Evolutionary conservation across 2,797 vertebrate genomes (phyloP).

Genomic region (Cottoperca gobio): DNA sequence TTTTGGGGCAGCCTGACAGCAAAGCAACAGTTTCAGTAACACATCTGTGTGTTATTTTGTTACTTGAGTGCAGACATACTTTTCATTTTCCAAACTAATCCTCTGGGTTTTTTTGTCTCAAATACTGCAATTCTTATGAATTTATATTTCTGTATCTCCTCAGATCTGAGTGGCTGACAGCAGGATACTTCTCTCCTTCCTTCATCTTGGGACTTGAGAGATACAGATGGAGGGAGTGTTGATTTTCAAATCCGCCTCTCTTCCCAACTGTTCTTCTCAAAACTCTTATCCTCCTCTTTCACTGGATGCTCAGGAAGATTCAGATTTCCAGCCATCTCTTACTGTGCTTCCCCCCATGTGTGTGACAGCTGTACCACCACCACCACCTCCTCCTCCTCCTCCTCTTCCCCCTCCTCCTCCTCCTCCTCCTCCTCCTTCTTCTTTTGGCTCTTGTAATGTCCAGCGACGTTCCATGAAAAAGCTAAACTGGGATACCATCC

Average conservation of each 20-base stretch:
- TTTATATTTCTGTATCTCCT: constrained; percentile 9
- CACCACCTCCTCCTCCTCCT: fast-evolving
- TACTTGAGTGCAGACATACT: neutral
- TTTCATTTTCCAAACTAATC: neutral
- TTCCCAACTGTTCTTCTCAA: constrained; percentile 31
- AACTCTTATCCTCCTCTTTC: constrained; percentile 12
- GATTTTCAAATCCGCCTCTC: constrained; percentile 55
- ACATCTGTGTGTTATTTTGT: neutral
- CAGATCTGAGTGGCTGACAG: constrained; percentile 40
- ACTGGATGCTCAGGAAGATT: constrained; percentile 24
- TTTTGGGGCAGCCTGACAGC: neutral
- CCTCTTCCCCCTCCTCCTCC: constrained; percentile 16
- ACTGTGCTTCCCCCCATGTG: constrained; percentile 4
- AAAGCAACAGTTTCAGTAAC: neutral
- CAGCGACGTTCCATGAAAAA: constrained; percentile 86
- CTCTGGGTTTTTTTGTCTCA: neutral
- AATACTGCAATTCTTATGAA: neutral
- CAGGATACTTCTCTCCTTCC: constrained; percentile 11
- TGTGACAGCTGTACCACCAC: constrained; percentile 21
- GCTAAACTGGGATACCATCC: constrained; percentile 89
- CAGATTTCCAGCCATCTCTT: constrained; percentile 17
- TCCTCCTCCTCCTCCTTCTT: constrained; percentile 26
- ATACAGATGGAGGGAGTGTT: constrained; percentile 73
- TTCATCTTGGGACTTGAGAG: constrained; percentile 13
- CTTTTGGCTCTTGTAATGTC: constrained; percentile 51